Conservation (phyloP, 2,888 invertebrate genomes). For the Lissocephala sabroskyi region DNA sequence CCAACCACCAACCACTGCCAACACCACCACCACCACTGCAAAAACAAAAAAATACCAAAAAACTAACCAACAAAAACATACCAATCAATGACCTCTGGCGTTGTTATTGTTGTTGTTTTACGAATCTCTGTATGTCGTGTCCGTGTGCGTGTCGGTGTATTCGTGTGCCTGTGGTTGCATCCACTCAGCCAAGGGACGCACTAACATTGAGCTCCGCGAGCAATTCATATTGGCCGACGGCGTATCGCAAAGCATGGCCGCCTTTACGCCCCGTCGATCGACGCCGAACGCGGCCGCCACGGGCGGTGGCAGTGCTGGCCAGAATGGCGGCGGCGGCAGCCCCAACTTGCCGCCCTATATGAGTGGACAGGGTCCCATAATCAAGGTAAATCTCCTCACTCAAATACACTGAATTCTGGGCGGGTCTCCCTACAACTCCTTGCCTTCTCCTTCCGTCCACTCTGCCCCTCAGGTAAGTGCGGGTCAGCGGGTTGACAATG, state of each 20-base stretch:
- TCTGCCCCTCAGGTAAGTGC: slow-evolving; percentile 43
- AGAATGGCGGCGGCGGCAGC: slow-evolving; percentile 74
- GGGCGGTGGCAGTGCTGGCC: slow-evolving; percentile 53
- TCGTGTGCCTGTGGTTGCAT: slow-evolving; percentile 5
- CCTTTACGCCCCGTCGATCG: slow-evolving; percentile 96
- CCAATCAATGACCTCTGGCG: too few relatives aligned
- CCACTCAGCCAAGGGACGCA: slow-evolving; percentile 95
- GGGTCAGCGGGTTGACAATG: slow-evolving; percentile 59
- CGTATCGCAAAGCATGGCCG: slow-evolving; percentile 98
- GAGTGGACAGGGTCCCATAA: slow-evolving; percentile 88
- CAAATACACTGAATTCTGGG: too few relatives aligned
- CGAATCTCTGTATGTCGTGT: slow-evolving; percentile 6
- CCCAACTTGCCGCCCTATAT: slow-evolving; percentile 73
- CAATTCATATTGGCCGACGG: slow-evolving; percentile 99
- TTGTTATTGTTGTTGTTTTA: slow-evolving; percentile 57
- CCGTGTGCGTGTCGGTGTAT: background rate
- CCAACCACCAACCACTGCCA: too few relatives aligned
- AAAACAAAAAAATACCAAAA: slow-evolving; percentile 35
- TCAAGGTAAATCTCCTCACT: slow-evolving; percentile 94
- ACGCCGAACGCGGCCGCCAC: slow-evolving; percentile 80
- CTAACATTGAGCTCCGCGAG: slow-evolving; percentile 99
- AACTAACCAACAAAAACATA: too few relatives aligned
- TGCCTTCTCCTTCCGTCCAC: too few relatives aligned
- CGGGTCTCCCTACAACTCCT: too few relatives aligned
- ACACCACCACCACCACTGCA: too few relatives aligned